phyloP scores from a whole-genome alignment of 2,888 invertebrate species.

The Drosophila dives region DNA sequence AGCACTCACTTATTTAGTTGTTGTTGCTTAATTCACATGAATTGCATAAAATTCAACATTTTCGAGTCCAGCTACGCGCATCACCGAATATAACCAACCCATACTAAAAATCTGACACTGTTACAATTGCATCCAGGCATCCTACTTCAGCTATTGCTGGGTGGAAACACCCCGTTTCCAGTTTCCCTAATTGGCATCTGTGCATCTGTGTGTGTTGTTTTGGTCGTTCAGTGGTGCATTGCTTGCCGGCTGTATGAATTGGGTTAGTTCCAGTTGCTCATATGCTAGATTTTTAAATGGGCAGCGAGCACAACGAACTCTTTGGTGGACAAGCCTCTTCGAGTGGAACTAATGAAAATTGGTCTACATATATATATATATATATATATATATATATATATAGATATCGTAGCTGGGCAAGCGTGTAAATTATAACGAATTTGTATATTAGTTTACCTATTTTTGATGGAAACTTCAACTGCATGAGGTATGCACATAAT shows the following conservation, averaged over 20 bases:
- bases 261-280: conserved; percentile 26
- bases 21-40: conserved; percentile 46
- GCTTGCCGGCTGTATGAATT: conserved; percentile 14
- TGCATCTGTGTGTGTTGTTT: conserved; percentile 42
- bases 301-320: conserved; percentile 58
- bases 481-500: too few species aligned
- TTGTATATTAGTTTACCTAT: conserved; percentile 2
- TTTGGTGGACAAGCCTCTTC: conserved; percentile 51
- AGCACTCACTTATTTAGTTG: conserved; percentile 41
- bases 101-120: conserved; percentile 35
- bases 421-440: conserved; percentile 29
- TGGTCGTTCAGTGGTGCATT: conserved; percentile 3
- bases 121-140: conserved; percentile 9
- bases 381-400: too few species aligned
- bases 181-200: conserved; percentile 41
- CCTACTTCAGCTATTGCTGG: conserved; percentile 1
- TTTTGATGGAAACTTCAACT: not conserved
- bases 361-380: conserved; percentile 3
- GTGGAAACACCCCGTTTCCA: conserved; percentile 16
- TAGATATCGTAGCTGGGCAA: conserved; percentile 19
- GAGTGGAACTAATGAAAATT: conserved; percentile 71
- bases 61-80: conserved; percentile 25
- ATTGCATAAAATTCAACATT: conserved; percentile 57
- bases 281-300: conserved; percentile 36
- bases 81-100: not conserved